These are phyloP conservation scores for Cydia fagiglandana DNA, from an alignment of 1,140 invertebrate species.

Conservation along the genomic window DNA sequence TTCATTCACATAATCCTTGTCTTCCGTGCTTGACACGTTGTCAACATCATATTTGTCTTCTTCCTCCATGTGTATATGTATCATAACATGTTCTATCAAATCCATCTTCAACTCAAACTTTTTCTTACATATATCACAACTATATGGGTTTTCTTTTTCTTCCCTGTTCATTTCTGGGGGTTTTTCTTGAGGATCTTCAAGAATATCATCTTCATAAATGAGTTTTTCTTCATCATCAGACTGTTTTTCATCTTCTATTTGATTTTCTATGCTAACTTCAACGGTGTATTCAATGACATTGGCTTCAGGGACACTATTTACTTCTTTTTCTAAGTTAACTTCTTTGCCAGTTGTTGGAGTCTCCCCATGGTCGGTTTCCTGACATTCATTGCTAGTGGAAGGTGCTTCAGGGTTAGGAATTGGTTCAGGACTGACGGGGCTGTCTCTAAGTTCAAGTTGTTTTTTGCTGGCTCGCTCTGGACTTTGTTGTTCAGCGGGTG, in stretches of 20 bases:
- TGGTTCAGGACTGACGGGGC: background rate
- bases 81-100: background rate
- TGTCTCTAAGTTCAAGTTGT: background rate
- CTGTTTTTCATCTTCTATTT: background rate
- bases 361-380: background rate
- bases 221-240: background rate
- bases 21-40: background rate
- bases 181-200: background rate
- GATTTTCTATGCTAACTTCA: background rate
- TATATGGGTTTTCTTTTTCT: background rate
- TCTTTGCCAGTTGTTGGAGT: background rate
- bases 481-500: background rate
- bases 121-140: background rate
- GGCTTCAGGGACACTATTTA: background rate
- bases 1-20: background rate
- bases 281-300: background rate
- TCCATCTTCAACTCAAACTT: background rate
- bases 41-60: background rate
- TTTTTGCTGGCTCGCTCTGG: background rate
- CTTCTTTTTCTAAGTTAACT: background rate
- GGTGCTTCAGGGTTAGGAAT: background rate
- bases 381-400: background rate
- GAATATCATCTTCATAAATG: background rate
- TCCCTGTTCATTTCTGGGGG: background rate
- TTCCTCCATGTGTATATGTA: constrained; percentile 3